Percentiles rank a stretch among this genome's conserved stretches.
Evolutionary conservation across 2,888 invertebrate species (phyloP).

Genomic region (Tethea ocularis): DNA sequence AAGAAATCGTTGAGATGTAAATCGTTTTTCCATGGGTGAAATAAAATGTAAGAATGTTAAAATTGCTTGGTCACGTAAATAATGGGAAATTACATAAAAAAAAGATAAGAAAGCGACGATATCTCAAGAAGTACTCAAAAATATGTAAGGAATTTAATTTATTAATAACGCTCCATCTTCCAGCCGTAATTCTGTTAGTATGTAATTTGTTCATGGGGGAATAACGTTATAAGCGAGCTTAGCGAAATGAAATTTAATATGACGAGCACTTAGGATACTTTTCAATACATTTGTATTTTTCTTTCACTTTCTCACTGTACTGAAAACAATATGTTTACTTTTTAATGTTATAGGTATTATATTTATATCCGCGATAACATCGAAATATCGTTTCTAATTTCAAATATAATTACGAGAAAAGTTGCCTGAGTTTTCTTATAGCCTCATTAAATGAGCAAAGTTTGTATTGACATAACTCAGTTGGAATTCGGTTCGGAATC

Average conservation of each 20-base stretch:
- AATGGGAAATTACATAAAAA: not conserved
- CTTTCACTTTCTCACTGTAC: too few species aligned
- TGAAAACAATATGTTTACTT: not conserved
- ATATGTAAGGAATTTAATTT: not conserved
- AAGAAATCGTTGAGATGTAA: not conserved
- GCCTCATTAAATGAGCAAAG: constrained; percentile 9
- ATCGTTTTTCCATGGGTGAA: not conserved
- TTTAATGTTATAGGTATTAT: too few species aligned
- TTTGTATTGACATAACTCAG: constrained; percentile 6
- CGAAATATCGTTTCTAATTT: constrained; percentile 1
- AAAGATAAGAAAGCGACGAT: not conserved
- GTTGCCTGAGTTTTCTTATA: constrained; percentile 1
- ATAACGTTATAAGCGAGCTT: not conserved
- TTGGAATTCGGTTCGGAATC: constrained; percentile 1
- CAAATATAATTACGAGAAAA: constrained; percentile 1
- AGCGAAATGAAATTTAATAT: not conserved
- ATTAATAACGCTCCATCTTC: not conserved
- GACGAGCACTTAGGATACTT: too few species aligned
- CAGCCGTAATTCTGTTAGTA: not conserved
- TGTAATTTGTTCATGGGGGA: not conserved
- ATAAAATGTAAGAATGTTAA: not conserved
- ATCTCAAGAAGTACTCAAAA: not conserved
- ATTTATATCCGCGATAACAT: not conserved
- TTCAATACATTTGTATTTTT: too few species aligned
- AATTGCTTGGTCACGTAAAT: not conserved